Evolutionary conservation across 2,797 vertebrate genomes (phyloP), one percentile per base, ranked within the genome.

Genomic region (Clarias fuscus): DNA sequence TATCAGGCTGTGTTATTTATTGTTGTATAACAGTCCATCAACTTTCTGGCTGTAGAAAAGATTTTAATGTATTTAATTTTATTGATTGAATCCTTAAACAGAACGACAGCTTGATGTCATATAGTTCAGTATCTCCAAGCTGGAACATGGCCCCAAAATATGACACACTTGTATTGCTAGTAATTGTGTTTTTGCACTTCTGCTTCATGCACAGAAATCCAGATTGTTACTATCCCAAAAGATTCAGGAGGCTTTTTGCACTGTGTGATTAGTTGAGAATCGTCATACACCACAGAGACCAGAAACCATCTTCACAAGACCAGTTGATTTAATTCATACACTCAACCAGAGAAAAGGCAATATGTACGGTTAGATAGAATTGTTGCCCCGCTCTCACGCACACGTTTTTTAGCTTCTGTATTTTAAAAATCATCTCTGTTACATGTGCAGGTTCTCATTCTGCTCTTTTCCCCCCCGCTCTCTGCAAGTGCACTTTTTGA

Each of bases 401-500:
- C 82, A 43, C 58, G 73, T 83, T 79, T 84, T 76, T 81, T 64
- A 79, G 59, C 72, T 67, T 83, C 40, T 80, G 86, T 88, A 82
- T 89, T 90, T 82, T 67, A 82, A 81, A 84, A 72, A 64, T 68
- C 3, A 64, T 90, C 77, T 88, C 80, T 75, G 83, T 88, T 83
- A 85, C 48, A 30, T 82, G 72, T 88, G 76, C 40, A 79, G 59
- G 73, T 70, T 86, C 90, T 88, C 24, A 33, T 82, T 85, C 56
- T 88, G 53, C 79, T 87, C 83, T 86, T 14, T 30, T 6, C 0
- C 13, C 15, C 30, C 0, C 7, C 15, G 85, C 81, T 87, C 90
- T 94, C 92, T 94, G 93, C 93, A 96, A 96, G 95, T 96, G 95
- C 95, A 96, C 95, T 96, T 95, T 91, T 92, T 94, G 93, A 88